Conservation (phyloP, 2,797 vertebrate genomes). For the Gadopsis marmoratus region DNA sequence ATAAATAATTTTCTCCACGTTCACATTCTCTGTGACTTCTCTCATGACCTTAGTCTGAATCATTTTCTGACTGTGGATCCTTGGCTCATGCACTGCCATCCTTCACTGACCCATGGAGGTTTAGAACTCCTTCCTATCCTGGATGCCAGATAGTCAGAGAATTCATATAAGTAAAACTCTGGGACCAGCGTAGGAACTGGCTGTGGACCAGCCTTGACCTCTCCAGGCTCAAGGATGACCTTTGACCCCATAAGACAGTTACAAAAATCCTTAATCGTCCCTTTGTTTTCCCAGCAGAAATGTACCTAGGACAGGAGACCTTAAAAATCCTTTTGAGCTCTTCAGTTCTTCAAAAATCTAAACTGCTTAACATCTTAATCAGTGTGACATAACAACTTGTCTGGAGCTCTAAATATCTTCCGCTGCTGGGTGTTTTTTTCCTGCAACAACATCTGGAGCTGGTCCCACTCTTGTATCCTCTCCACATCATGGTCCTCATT, state of each 20-base stretch:
- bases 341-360: not conserved
- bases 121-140: conserved; percentile 60
- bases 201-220: conserved; percentile 49
- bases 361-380: conserved; percentile 17
- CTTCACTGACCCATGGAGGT: conserved; percentile 55
- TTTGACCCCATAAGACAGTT: conserved; percentile 49
- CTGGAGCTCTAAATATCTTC: conserved; percentile 48
- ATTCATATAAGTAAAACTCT: conserved; percentile 57
- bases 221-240: conserved; percentile 33
- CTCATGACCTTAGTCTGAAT: conserved; percentile 70
- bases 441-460: conserved; percentile 45
- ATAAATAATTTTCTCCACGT: conserved; percentile 40
- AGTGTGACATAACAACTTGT: conserved; percentile 28
- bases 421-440: conserved; percentile 7
- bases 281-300: conserved; percentile 33
- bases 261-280: conserved; percentile 5
- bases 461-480: conserved; percentile 55
- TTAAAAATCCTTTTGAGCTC: conserved; percentile 32
- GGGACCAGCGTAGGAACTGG: conserved; percentile 57
- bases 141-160: conserved; percentile 26
- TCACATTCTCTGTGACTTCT: conserved; percentile 63
- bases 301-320: not conserved
- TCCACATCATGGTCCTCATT: conserved; percentile 48
- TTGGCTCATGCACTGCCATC: conserved; percentile 49
- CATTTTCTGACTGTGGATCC: conserved; percentile 35